These are phyloP conservation scores for Enteromius treurensis DNA, from an alignment of 2,797 vertebrate species.

Conservation along the genomic window DNA sequence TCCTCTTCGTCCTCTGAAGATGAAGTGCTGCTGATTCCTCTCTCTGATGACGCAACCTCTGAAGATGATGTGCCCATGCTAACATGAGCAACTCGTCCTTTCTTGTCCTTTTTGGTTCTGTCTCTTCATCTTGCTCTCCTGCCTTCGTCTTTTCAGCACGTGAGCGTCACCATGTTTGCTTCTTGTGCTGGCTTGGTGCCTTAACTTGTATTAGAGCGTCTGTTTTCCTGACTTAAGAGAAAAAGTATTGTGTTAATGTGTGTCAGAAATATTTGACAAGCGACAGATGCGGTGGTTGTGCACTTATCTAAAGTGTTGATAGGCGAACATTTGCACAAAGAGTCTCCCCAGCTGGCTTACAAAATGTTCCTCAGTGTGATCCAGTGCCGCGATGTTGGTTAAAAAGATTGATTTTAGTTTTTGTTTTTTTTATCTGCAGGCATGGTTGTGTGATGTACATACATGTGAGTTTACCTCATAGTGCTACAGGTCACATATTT, in stretches of 20 bases:
- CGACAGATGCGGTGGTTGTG: slow-evolving; percentile 54
- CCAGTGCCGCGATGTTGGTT: slow-evolving; percentile 26
- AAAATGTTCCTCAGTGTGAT: slow-evolving; percentile 61
- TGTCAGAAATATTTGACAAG: slow-evolving; percentile 40
- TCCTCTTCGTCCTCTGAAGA: slow-evolving; percentile 79
- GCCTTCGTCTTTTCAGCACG: slow-evolving; percentile 63
- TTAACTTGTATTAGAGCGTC: slow-evolving; percentile 71
- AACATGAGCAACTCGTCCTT: slow-evolving; percentile 65
- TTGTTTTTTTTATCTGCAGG: not conserved
- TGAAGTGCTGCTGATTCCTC: slow-evolving; percentile 87
- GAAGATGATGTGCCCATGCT: slow-evolving; percentile 83
- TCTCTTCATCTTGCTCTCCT: not conserved
- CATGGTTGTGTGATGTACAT: slow-evolving; percentile 62
- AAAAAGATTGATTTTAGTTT: slow-evolving; percentile 57
- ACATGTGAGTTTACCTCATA: slow-evolving; percentile 61
- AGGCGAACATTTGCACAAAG: slow-evolving; percentile 75
- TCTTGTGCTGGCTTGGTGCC: slow-evolving; percentile 78
- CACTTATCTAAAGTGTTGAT: slow-evolving; percentile 66
- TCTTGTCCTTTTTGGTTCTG: not conserved
- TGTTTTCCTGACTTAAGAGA: slow-evolving; percentile 63
- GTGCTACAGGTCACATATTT: slow-evolving; percentile 39
- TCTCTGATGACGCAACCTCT: slow-evolving; percentile 80
- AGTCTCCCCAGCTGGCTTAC: slow-evolving; percentile 66
- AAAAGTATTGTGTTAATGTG: slow-evolving; percentile 61
- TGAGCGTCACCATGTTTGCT: slow-evolving; percentile 62